These are phyloP conservation scores for Cyphomyrmex costatus DNA, from an alignment of 1,140 invertebrate genomes.

Conservation along the genomic window DNA sequence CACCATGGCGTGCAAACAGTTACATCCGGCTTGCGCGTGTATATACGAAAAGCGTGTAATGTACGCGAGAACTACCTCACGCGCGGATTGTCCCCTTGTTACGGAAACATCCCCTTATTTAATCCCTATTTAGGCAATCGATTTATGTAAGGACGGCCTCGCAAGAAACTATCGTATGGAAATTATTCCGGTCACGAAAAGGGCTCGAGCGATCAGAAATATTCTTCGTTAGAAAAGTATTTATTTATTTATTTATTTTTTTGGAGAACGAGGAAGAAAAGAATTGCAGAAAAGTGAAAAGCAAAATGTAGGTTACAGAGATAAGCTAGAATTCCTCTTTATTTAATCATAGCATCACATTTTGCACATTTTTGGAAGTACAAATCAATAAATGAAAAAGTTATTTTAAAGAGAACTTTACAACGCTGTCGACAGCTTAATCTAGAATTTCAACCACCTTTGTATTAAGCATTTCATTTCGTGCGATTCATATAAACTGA, in stretches of 20 bases:
- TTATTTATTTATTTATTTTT: not conserved
- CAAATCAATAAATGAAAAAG: not conserved
- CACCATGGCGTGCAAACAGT: slow-evolving; percentile 32
- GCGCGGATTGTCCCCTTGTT: slow-evolving; percentile 53
- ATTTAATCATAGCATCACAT: not conserved
- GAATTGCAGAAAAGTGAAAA: not conserved
- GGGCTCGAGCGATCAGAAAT: not conserved
- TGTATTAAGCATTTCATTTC: not conserved
- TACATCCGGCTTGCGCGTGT: slow-evolving; percentile 43
- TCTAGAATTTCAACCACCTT: not conserved
- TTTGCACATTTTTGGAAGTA: not conserved
- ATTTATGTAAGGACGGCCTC: slow-evolving; percentile 74
- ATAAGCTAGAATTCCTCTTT: not conserved
- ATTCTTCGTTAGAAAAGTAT: slow-evolving; percentile 1
- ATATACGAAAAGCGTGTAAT: slow-evolving; percentile 1
- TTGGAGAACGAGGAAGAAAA: not conserved
- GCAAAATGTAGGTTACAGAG: not conserved
- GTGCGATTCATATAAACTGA: not conserved
- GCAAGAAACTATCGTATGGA: not conserved
- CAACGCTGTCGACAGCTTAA: not conserved
- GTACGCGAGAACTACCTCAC: slow-evolving; percentile 11
- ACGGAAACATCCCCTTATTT: slow-evolving; percentile 78
- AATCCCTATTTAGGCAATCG: slow-evolving; percentile 82
- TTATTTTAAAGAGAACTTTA: not conserved
- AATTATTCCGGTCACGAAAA: slow-evolving; percentile 59